phyloP scores from a whole-genome alignment of 2,113 vertebrate species.

The Laticauda colubrina region DNA sequence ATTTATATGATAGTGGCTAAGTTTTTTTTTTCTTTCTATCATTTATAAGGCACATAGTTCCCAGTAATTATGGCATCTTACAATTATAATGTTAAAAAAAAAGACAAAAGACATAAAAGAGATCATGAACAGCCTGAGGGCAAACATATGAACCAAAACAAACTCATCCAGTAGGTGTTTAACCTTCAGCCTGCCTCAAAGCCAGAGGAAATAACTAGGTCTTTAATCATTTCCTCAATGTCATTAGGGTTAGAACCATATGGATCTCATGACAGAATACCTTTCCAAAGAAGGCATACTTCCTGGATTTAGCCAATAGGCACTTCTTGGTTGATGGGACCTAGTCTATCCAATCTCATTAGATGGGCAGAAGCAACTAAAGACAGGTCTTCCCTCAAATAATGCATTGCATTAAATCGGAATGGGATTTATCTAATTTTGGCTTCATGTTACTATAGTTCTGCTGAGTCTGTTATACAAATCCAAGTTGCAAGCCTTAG shows the following conservation, averaged over 20 bases:
- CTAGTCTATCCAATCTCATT: background rate
- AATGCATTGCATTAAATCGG: background rate
- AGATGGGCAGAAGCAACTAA: background rate
- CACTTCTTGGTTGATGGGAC: background rate
- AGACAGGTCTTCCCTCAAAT: background rate
- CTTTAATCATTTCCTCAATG: background rate
- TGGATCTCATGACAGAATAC: background rate
- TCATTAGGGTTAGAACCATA: background rate
- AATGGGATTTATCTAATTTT: background rate
- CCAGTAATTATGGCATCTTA: background rate
- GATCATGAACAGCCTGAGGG: background rate
- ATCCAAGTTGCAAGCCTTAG: background rate
- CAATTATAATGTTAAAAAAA: background rate
- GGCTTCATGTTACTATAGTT: background rate
- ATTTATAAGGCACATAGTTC: background rate
- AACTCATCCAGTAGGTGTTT: background rate
- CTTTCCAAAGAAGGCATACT: background rate
- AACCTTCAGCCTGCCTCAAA: background rate
- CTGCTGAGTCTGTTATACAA: background rate
- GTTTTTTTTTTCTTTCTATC: background rate
- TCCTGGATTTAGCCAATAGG: background rate
- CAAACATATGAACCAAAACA: background rate
- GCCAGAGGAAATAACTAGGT: background rate
- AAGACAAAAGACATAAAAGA: background rate
- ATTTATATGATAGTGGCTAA: background rate